Conservation (phyloP, 2,888 invertebrate species). For the Pollenia amentaria region DNA sequence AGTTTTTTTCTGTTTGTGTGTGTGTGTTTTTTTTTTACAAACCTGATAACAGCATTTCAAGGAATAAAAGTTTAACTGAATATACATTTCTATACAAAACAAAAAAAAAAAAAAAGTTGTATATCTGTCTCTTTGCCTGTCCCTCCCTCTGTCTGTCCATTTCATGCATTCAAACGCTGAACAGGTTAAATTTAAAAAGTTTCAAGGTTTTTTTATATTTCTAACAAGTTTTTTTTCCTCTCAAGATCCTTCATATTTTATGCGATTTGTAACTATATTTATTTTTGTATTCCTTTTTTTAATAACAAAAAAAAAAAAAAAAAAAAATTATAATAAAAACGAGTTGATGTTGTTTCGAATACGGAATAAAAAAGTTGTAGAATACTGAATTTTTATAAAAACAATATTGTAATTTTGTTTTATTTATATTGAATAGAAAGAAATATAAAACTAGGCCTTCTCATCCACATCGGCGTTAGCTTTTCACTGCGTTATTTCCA, state of each 20-base stretch:
- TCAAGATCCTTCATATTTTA: slow-evolving; percentile 54
- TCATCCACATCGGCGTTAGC: not conserved
- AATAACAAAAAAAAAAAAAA: not conserved
- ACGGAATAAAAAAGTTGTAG: slow-evolving; percentile 12
- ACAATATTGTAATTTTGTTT: slow-evolving; percentile 63
- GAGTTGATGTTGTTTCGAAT: slow-evolving; percentile 1
- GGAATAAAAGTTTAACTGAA: slow-evolving; percentile 58
- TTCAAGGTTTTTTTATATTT: slow-evolving; percentile 67
- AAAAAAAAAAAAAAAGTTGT: slow-evolving; percentile 38
- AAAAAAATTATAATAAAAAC: slow-evolving; percentile 43
- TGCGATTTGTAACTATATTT: slow-evolving; percentile 63
- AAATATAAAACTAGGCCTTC: slow-evolving; percentile 58
- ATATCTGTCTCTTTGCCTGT: slow-evolving; percentile 2
- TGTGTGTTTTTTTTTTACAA: slow-evolving; percentile 21
- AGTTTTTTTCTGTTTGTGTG: not conserved
- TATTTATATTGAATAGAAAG: slow-evolving; percentile 60
- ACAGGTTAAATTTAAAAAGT: slow-evolving; percentile 70
- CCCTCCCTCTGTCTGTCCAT: slow-evolving; percentile 1
- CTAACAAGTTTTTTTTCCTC: slow-evolving; percentile 51
- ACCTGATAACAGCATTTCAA: slow-evolving; percentile 65
- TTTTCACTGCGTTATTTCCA: not conserved
- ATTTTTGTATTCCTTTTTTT: slow-evolving; percentile 35
- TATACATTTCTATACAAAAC: slow-evolving; percentile 53
- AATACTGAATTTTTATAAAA: slow-evolving; percentile 44
- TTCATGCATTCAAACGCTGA: slow-evolving; percentile 34